These are phyloP conservation scores for Drosophila formosana DNA, from an alignment of 2,888 invertebrate genomes.

Conservation along the genomic window DNA sequence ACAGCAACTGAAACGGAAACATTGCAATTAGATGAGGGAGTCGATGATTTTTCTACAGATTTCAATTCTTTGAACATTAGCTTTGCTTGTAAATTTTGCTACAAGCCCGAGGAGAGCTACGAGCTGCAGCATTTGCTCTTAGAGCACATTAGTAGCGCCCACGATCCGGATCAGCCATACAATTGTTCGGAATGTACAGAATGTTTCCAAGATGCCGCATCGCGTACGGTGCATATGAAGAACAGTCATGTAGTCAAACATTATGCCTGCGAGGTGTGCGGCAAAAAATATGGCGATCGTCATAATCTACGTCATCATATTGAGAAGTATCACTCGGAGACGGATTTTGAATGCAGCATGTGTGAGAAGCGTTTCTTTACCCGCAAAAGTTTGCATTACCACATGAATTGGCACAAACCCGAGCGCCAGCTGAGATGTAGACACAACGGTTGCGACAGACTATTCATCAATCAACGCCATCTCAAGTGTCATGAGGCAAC, in stretches of 20 bases:
- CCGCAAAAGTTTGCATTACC: slow-evolving; percentile 80
- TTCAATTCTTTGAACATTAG: slow-evolving; percentile 53
- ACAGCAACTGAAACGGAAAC: slow-evolving; percentile 9
- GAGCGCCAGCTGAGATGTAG: slow-evolving; percentile 76
- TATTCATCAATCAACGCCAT: slow-evolving; percentile 81
- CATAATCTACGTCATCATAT: slow-evolving; percentile 79
- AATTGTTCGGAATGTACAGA: slow-evolving; percentile 77
- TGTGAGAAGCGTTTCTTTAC: slow-evolving; percentile 82
- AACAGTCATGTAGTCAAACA: slow-evolving; percentile 75
- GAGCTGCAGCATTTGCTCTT: slow-evolving; percentile 71
- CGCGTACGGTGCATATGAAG: slow-evolving; percentile 80
- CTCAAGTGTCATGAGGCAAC: slow-evolving; percentile 80
- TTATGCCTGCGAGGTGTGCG: slow-evolving; percentile 74
- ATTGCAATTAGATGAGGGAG: slow-evolving; percentile 17
- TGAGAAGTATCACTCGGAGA: slow-evolving; percentile 82
- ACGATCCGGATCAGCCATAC: slow-evolving; percentile 76
- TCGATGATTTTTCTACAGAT: slow-evolving; percentile 33
- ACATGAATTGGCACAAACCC: slow-evolving; percentile 82
- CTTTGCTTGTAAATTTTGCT: slow-evolving; percentile 77
- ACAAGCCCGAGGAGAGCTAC: slow-evolving; percentile 70
- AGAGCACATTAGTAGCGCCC: slow-evolving; percentile 71
- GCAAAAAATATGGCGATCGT: slow-evolving; percentile 80
- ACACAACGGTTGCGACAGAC: slow-evolving; percentile 78
- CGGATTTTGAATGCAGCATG: slow-evolving; percentile 77
- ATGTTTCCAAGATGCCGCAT: slow-evolving; percentile 80